Evolutionary conservation across 2,888 invertebrate genomes (phyloP), one percentile per base, ranked within the genome.

Genomic region (Napeogenes inachia): DNA sequence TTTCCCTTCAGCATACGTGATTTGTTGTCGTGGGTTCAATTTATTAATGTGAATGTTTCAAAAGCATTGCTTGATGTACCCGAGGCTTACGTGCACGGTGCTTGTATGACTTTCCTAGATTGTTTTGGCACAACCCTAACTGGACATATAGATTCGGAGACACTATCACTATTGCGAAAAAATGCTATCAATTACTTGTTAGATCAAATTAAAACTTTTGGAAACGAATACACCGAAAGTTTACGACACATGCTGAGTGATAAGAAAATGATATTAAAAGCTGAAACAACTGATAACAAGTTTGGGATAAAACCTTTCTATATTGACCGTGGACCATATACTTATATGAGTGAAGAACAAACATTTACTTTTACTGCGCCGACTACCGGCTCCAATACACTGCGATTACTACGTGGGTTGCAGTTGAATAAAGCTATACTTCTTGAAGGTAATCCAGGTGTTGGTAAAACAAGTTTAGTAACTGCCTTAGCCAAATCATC

Each of bases 371-470:
- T 97, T 73, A 92, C 93, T 59, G 95, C 96, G 0, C 95, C 95
- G 0, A 96, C 96, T 0, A 95, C 96, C 0, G 93, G 93, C 56
- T 89, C 92, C 32, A 99, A 99, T 85, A 93, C 96, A 0, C 89
- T 97, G 65, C 93, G 98, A 64, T 80, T 99, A 10, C 84, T 99
- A 47, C 92, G 99, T 63, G 98, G 96, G 0, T 89, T 99, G 74
- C 97, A 98, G 75, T 84, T 99, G 64, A 95, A 95, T 66, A 97
- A 98, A 81, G 98, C 99, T 0, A 94, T 99, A 63, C 92, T 99
- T 60, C 85, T 99, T 21, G 99, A 99, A 91, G 99, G 98, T 2
- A 97, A 98, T 73, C 99, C 99, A 3, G 99, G 99, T 2, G 99
- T 99, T 30, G 99, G 99, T 3, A 99, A 99, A 87, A 99, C 99